Percentiles rank a stretch among this genome's conserved stretches.
Evolutionary conservation across 2,797 vertebrate species (phyloP).

Genomic region (Myotis planiceps): DNA sequence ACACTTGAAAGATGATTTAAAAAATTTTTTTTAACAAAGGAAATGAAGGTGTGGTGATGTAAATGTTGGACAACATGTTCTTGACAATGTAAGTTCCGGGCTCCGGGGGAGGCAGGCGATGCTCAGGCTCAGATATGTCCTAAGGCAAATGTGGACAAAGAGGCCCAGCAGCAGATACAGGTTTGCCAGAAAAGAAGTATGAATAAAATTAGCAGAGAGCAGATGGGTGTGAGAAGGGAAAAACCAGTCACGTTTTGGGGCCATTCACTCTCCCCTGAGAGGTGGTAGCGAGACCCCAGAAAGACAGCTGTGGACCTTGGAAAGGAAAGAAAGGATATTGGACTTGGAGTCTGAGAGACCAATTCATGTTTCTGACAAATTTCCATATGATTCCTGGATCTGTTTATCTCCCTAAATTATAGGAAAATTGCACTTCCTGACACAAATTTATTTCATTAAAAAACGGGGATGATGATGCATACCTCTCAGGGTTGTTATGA

Average conservation of each 20-base stretch:
- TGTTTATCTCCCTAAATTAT: background rate
- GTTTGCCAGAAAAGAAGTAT: background rate
- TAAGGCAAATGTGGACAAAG: background rate
- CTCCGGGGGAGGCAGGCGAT: background rate
- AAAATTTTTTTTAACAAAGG: background rate
- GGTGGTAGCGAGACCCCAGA: background rate
- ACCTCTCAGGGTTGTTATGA: background rate
- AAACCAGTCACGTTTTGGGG: background rate
- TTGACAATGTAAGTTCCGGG: background rate
- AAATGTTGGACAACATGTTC: background rate
- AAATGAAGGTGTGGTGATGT: background rate
- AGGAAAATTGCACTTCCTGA: background rate
- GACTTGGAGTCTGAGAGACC: background rate
- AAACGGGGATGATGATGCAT: background rate
- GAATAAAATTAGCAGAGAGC: background rate
- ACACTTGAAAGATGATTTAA: background rate
- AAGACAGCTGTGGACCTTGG: background rate
- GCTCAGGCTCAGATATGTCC: background rate
- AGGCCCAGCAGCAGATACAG: background rate
- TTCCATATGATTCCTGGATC: background rate
- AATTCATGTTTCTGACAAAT: background rate
- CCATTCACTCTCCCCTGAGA: constrained; percentile 18
- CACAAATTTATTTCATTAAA: background rate
- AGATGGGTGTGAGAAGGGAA: background rate
- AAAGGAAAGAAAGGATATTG: background rate